Evolutionary conservation across 2,113 vertebrate species (phyloP), one percentile per base, ranked within the genome.

Genomic region (Eonycteris spelaea): DNA sequence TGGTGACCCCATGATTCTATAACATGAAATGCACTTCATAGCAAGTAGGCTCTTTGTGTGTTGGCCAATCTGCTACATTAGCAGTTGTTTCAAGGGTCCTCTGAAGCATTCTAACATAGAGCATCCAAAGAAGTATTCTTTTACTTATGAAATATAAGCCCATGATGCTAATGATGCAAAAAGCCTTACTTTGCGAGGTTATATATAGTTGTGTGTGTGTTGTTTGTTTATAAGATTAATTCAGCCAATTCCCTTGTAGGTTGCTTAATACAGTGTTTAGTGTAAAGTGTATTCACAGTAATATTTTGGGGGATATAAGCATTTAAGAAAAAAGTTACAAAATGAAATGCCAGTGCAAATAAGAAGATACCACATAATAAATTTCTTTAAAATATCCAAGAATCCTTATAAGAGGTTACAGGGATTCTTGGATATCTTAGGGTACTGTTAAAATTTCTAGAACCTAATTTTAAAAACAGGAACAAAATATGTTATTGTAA

Each of bases 21-120:
- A 87, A 82, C 65, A 73, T 92, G 85, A 97, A 97, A 97, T 92
- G 26, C 9, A 77, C 48, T 97, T 97, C 90, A 96, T 65, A 90
- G 84, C 87, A 88, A 95, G 87, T 90, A 38, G 55, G 61, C 80
- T 95, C 73, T 93, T 84, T 57, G n/a, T 61, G 22, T 94, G 77
- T 87, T 94, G 95, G 55, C 28, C 94, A 90, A 92, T 71, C 95
- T 78, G 30, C 45, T 75, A 84, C 22, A 30, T 16, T 94, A 75
- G 38, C 53, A 38, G 35, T 94, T 95, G 65, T 96, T 97, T 61
- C 24, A 30, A 63, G 45, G 3, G 5, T 85, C 8, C 28, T 79
- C 70, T 87, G 30, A 92, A 82, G 15, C 70, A 90, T 96, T 89
- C 67, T 61, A 73, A 86, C 85, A 51, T 16, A 51, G 53, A 92